These are phyloP conservation scores for Neoniphon sammara DNA, from an alignment of 2,797 vertebrate species.

Conservation along the genomic window DNA sequence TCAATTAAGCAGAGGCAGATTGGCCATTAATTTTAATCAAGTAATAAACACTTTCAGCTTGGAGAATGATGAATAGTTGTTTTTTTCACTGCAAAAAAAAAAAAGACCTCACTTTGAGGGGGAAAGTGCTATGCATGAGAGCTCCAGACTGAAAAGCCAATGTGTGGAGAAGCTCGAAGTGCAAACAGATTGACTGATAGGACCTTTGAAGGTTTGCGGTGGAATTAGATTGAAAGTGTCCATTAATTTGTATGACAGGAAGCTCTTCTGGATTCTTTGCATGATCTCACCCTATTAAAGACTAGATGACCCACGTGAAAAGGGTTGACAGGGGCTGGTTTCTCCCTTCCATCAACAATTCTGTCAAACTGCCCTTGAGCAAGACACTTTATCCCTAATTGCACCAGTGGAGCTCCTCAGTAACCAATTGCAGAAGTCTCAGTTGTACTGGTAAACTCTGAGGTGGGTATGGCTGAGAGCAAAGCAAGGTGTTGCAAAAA, in stretches of 20 bases:
- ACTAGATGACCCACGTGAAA: slow-evolving; percentile 50
- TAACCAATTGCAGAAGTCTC: background rate
- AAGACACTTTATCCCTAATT: background rate
- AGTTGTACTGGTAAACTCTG: background rate
- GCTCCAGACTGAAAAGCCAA: slow-evolving; percentile 36
- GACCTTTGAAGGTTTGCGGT: slow-evolving; percentile 28
- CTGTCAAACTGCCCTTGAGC: slow-evolving; percentile 26
- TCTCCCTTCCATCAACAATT: slow-evolving; percentile 32
- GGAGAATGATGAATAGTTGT: background rate
- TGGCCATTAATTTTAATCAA: background rate
- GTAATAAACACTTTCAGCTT: background rate
- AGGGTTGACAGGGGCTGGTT: slow-evolving; percentile 20
- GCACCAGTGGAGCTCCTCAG: background rate
- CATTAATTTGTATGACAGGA: slow-evolving; percentile 58
- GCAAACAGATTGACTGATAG: slow-evolving; percentile 51
- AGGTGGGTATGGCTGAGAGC: background rate
- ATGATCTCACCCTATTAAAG: slow-evolving; percentile 48
- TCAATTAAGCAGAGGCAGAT: background rate
- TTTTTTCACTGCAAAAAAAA: background rate
- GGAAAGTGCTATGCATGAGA: background rate
- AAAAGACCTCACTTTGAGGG: background rate
- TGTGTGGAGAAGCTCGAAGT: slow-evolving; percentile 37
- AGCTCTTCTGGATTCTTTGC: slow-evolving; percentile 49
- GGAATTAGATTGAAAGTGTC: slow-evolving; percentile 62
- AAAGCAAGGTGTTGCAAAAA: background rate